Evolutionary conservation across 2,113 vertebrate genomes (phyloP), one percentile per base, ranked within the genome.

Genomic region (Clarias magur): DNA sequence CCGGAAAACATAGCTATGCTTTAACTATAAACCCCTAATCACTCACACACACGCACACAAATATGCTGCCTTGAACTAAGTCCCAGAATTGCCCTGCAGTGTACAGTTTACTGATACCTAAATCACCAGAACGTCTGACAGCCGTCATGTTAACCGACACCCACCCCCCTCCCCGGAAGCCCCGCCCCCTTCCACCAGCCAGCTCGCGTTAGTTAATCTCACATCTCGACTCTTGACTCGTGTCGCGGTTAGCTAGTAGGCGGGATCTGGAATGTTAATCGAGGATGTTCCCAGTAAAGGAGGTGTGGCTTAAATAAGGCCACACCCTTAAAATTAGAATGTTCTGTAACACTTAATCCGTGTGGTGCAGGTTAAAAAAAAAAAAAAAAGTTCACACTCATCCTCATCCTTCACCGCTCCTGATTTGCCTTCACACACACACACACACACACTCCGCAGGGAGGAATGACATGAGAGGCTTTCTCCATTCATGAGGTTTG

Each of bases 1-100:
- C 96, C 96, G 0, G 97, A 97, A 93, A 96, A 95, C 89, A 96
- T 96, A 12, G 96, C 97, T 93, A 97, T 97, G 97, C 95, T 97
- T 92, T 96, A 96, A 94, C 53, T 19, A 79, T 8, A 72, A 8
- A 34, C 5, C 67, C 27, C 23, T 23, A 17, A 4, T n/a, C n/a
- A 42, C 23, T 59, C 65, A 60, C 82, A 84, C 23, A 60, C 67
- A 56, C 81, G 54, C 30, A 5, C 65, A 84, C 67, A 59, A 78
- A 63, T 34, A 72, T 87, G 86, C 79, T 82, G 80, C 78, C 88
- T 87, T 87, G 67, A 78, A 56, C 15, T 30, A 84, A 53, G 53
- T 68, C 62, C 53, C 23, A 30, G 85, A 82, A 42, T 67, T 56
- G 34, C n/a, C 23, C 67, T 86, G 81, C 42, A 57, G 60, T 83